These are phyloP conservation scores for Chinchilla lanigera DNA, from an alignment of 2,113 vertebrate species.

Conservation along the genomic window DNA sequence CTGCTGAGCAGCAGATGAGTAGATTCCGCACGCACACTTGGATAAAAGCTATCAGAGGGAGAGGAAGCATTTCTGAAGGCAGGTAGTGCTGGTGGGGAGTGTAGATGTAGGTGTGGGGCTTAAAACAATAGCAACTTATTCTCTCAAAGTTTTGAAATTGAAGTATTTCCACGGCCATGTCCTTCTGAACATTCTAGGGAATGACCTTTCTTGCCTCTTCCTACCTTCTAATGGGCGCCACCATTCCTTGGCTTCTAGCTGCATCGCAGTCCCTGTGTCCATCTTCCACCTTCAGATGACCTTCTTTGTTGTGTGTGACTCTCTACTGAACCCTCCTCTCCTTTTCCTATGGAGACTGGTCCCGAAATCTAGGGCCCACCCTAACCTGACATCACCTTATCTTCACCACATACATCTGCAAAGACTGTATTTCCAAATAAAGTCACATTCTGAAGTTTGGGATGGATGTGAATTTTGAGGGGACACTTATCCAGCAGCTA, in stretches of 20 bases:
- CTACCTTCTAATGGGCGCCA: neutral
- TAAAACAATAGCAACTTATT: neutral
- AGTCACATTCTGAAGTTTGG: neutral
- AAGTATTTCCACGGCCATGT: neutral
- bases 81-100: neutral
- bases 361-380: neutral
- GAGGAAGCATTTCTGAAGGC: neutral
- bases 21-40: neutral
- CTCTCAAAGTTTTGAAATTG: neutral
- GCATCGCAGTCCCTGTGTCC: neutral
- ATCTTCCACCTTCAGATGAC: neutral
- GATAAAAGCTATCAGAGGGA: neutral
- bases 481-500: neutral
- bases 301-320: neutral
- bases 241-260: neutral
- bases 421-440: neutral
- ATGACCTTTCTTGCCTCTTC: neutral
- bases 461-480: neutral
- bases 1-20: neutral
- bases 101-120: neutral
- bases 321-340: neutral
- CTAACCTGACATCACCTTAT: neutral
- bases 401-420: neutral
- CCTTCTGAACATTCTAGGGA: neutral
- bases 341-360: neutral